Conservation (phyloP, 2,888 invertebrate genomes). For the Boloria selene region DNA sequence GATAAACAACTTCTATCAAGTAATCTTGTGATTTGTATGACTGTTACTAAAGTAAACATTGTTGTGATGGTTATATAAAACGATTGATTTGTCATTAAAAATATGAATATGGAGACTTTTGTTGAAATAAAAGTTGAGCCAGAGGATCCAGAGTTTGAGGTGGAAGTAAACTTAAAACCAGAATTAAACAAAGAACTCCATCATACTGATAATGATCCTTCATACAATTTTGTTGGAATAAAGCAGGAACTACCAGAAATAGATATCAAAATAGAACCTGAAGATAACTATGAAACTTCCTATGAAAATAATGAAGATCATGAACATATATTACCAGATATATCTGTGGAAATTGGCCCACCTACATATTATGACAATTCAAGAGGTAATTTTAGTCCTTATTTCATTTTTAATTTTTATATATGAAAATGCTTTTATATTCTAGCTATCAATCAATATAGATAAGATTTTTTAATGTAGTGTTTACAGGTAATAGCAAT, state of each 20-base stretch:
- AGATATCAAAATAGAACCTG: conserved; percentile 30
- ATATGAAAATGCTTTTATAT: too few relatives aligned
- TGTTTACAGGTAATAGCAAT: too few relatives aligned
- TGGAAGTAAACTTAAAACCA: conserved; percentile 23
- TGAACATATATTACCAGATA: conserved; percentile 12
- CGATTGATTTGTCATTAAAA: background rate
- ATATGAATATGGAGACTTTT: background rate
- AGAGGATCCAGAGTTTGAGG: background rate
- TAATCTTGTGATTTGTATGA: background rate
- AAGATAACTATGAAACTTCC: conserved; percentile 8
- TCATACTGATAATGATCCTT: background rate
- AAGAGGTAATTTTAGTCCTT: conserved; percentile 8
- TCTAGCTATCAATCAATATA: too few relatives aligned
- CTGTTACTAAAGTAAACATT: background rate
- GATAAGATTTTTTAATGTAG: too few relatives aligned
- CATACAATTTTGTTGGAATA: conserved; percentile 29
- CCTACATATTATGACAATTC: background rate
- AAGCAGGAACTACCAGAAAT: conserved; percentile 22
- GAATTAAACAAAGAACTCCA: conserved; percentile 13
- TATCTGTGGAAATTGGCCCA: conserved; percentile 1
- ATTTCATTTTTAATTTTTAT: background rate
- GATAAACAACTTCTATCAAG: too few relatives aligned
- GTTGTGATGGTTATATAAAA: background rate
- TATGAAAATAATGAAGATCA: conserved; percentile 4
- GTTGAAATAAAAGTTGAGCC: conserved; percentile 31